phyloP scores from a whole-genome alignment of 23 tunicate species.

The Diplosoma virens region DNA sequence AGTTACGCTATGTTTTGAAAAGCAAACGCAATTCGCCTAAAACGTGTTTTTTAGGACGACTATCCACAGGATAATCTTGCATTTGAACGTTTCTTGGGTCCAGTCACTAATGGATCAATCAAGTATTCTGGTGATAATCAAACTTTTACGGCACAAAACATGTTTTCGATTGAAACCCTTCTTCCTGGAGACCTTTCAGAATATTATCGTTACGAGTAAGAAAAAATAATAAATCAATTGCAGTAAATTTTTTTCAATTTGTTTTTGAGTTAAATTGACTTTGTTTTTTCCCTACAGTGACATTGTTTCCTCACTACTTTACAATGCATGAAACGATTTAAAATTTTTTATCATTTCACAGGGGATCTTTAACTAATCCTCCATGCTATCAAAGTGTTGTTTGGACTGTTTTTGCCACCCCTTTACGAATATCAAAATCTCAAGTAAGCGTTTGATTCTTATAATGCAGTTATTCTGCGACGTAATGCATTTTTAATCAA shows the following conservation, averaged over 20 bases:
- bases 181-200: background rate
- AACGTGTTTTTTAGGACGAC: slow-evolving; percentile 22
- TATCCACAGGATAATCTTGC: slow-evolving; percentile 24
- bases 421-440: background rate
- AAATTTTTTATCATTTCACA: too few species aligned
- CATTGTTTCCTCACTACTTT: too few species aligned
- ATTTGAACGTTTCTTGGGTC: background rate
- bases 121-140: background rate
- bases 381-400: slow-evolving; percentile 19
- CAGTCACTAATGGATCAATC: background rate
- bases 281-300: too few species aligned
- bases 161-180: slow-evolving; percentile 1
- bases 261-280: too few species aligned
- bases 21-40: too few species aligned
- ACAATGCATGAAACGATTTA: too few species aligned
- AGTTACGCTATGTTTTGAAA: too few species aligned
- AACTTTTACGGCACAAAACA: background rate
- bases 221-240: too few species aligned
- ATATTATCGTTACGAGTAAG: slow-evolving; percentile 23
- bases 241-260: too few species aligned
- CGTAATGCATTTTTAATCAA: too few species aligned
- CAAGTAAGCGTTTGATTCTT: too few species aligned
- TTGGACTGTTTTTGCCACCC: slow-evolving; percentile 16
- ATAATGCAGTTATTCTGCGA: too few species aligned
- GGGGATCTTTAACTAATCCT: slow-evolving; percentile 30